Conservation (phyloP, 2,888 invertebrate species). For the Fragum whitleyi region DNA sequence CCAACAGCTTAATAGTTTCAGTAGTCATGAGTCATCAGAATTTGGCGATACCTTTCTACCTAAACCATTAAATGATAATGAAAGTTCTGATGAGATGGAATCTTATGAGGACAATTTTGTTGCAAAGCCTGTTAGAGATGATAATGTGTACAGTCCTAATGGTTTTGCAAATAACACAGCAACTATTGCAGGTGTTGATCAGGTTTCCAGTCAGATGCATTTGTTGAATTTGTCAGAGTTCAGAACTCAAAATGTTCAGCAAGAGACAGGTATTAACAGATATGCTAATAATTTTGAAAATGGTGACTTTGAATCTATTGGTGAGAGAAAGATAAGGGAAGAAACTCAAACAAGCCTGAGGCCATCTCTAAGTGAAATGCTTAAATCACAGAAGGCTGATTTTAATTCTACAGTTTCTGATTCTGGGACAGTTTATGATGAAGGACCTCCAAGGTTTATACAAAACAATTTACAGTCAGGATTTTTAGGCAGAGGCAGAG, state of each 20-base stretch:
- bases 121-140: background rate
- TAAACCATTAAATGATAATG: background rate
- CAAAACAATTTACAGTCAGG: slow-evolving; percentile 11
- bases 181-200: background rate
- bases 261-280: background rate
- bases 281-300: background rate
- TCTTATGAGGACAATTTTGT: background rate
- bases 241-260: background rate
- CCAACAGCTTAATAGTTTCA: background rate
- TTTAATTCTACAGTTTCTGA: background rate
- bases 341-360: slow-evolving; percentile 18
- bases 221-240: background rate
- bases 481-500: slow-evolving; percentile 13
- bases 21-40: background rate
- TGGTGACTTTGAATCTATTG: background rate
- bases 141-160: too few species aligned
- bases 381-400: background rate
- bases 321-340: slow-evolving; percentile 42
- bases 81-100: background rate
- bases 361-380: background rate
- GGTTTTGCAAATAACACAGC: too few species aligned
- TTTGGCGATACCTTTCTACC: slow-evolving; percentile 2
- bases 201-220: background rate
- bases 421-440: slow-evolving; percentile 15
- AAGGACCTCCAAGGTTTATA: slow-evolving; percentile 9